Conservation (phyloP, 1,140 invertebrate species). For the Sipha flava region DNA sequence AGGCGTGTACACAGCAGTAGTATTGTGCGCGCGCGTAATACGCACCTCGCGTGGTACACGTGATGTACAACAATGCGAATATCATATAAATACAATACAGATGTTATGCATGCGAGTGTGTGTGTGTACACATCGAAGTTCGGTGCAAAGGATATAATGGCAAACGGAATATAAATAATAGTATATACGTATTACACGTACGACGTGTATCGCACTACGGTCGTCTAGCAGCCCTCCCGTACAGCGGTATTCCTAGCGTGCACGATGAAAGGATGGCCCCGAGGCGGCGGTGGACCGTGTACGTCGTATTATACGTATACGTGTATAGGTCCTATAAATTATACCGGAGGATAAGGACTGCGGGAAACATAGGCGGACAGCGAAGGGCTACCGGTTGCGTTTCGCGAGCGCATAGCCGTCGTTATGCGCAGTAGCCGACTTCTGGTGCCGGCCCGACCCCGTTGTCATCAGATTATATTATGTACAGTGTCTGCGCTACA, state of each 20-base stretch:
- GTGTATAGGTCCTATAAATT: slow-evolving; percentile 3
- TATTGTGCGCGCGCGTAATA: too few relatives aligned
- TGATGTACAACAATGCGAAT: too few relatives aligned
- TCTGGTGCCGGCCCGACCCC: neutral
- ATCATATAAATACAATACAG: too few relatives aligned
- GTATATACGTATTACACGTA: too few relatives aligned
- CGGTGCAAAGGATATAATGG: neutral
- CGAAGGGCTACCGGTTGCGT: slow-evolving; percentile 24
- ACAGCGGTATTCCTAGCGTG: neutral
- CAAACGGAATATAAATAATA: too few relatives aligned
- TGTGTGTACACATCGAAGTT: neutral
- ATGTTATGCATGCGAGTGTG: too few relatives aligned
- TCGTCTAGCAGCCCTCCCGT: neutral
- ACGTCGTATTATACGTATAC: too few relatives aligned
- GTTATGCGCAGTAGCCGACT: slow-evolving; percentile 7
- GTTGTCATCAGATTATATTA: slow-evolving; percentile 1
- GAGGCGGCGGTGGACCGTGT: too few relatives aligned
- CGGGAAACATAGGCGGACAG: neutral
- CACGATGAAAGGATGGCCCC: neutral
- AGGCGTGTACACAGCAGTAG: too few relatives aligned
- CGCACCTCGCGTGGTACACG: too few relatives aligned
- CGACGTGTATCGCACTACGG: too few relatives aligned
- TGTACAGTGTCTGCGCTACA: neutral
- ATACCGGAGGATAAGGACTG: neutral
- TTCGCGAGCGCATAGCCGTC: too few relatives aligned